A percentile compares a stretch with the other conserved stretches of the same genome.
phyloP scores from a whole-genome alignment of 2,888 invertebrate species.

The Caenorhabditis sp. region DNA sequence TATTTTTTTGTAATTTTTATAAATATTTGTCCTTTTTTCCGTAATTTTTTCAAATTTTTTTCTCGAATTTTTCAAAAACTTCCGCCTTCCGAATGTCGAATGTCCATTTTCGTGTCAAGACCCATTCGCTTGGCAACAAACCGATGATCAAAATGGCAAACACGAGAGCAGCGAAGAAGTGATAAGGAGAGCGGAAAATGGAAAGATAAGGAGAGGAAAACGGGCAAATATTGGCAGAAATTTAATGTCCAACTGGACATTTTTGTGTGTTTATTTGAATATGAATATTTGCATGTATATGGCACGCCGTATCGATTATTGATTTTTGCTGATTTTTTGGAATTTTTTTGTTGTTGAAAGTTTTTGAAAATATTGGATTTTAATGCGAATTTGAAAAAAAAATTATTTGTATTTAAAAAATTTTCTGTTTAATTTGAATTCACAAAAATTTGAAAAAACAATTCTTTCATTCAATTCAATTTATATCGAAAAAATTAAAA shows the following conservation, averaged over 20 bases:
- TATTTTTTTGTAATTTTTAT: too few species aligned
- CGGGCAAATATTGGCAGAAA: neutral
- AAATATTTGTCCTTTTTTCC: too few species aligned
- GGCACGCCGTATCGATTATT: neutral
- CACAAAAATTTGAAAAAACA: neutral
- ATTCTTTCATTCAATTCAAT: too few species aligned
- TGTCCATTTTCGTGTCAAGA: too few species aligned
- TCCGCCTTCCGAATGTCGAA: too few species aligned
- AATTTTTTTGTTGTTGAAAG: neutral
- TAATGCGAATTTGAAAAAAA: conserved; percentile 1
- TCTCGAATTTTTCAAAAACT: too few species aligned
- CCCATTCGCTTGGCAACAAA: neutral
- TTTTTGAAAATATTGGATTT: neutral
- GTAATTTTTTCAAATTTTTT: too few species aligned
- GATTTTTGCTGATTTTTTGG: neutral
- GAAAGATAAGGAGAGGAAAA: neutral
- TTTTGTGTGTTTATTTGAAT: neutral
- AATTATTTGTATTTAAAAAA: neutral
- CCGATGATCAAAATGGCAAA: conserved; percentile 33
- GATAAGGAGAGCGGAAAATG: conserved; percentile 28
- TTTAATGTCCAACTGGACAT: neutral
- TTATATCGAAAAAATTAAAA: too few species aligned
- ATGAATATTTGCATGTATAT: too few species aligned
- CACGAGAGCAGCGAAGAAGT: conserved; percentile 24
- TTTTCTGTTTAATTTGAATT: neutral